Evolutionary conservation across 2,888 invertebrate genomes (phyloP).

Genomic region (Synergus japonicus): DNA sequence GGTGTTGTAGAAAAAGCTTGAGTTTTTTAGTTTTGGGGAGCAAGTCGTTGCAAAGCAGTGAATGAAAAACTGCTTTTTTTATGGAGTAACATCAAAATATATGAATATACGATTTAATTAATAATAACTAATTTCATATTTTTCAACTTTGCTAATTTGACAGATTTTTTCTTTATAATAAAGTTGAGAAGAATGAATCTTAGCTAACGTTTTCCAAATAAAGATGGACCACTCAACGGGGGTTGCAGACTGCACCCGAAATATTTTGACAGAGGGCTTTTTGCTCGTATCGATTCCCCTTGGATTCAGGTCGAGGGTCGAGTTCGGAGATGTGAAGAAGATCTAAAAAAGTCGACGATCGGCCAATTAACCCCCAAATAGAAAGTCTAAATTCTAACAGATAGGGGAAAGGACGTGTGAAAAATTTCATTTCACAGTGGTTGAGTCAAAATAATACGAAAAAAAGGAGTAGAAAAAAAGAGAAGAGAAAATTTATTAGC

Average conservation of each 20-base stretch:
- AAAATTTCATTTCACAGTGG: conserved; percentile 71
- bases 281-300: conserved; percentile 16
- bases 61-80: background rate
- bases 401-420: conserved; percentile 60
- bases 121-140: background rate
- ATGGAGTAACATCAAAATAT: no score
- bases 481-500: conserved; percentile 25
- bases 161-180: background rate
- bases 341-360: conserved; percentile 25
- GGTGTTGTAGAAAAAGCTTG: background rate
- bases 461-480: conserved; percentile 40
- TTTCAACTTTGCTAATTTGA: background rate
- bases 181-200: background rate
- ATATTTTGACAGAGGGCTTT: conserved; percentile 35
- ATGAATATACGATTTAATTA: no score
- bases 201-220: background rate
- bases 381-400: conserved; percentile 17
- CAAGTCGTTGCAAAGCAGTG: background rate
- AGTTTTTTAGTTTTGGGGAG: background rate
- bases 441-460: conserved; percentile 65
- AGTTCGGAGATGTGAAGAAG: background rate
- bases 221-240: conserved; percentile 13
- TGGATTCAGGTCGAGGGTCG: conserved; percentile 12
- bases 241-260: conserved; percentile 2
- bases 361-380: conserved; percentile 13